These are phyloP conservation scores for Sebastes minor DNA, from an alignment of 2,797 vertebrate species.

Conservation along the genomic window DNA sequence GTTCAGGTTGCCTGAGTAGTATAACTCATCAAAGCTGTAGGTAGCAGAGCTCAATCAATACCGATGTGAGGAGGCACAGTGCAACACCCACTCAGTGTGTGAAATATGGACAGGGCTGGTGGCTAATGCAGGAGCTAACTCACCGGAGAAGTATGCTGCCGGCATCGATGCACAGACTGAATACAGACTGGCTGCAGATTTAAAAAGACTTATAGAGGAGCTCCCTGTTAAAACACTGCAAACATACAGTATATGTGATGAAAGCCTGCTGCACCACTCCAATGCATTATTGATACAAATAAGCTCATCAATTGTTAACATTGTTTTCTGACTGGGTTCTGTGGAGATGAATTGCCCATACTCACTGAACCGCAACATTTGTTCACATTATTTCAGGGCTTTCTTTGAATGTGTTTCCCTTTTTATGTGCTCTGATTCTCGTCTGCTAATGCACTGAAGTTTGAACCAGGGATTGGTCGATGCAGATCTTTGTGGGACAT, in stretches of 20 bases:
- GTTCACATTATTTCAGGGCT: not conserved
- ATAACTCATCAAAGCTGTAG: conserved; percentile 38
- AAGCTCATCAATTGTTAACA: conserved; percentile 25
- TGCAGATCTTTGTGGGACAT: not conserved
- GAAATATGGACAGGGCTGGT: conserved; percentile 30
- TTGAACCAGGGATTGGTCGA: not conserved
- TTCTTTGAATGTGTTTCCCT: not conserved
- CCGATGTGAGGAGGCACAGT: conserved; percentile 30
- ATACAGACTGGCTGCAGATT: not conserved
- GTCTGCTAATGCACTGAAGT: not conserved
- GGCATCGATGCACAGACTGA: not conserved
- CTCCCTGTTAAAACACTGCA: not conserved
- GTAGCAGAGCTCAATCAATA: conserved; percentile 52
- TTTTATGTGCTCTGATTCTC: not conserved
- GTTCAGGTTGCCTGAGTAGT: conserved; percentile 36
- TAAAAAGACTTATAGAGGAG: not conserved
- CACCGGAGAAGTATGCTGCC: conserved; percentile 5
- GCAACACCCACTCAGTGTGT: conserved; percentile 40
- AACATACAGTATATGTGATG: not conserved
- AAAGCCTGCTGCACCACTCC: not conserved
- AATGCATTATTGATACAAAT: conserved; percentile 24
- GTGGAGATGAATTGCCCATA: not conserved
- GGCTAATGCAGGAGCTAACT: conserved; percentile 31
- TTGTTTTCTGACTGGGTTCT: not conserved
- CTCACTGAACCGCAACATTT: not conserved